Conservation (phyloP, 2,888 invertebrate species). For the Plusia festucae region DNA sequence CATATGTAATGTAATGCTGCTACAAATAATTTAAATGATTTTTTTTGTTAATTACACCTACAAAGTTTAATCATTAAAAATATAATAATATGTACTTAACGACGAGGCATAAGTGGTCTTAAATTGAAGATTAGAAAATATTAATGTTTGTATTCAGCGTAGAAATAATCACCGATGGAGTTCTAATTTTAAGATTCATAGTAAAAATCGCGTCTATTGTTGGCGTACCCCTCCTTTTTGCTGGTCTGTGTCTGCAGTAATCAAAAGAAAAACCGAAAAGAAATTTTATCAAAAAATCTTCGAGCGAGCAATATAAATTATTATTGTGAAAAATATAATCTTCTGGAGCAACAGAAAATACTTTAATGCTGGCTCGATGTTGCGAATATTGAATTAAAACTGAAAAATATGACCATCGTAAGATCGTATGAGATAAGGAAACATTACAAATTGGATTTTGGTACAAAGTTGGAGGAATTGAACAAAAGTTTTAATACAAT, state of each 20-base stretch:
- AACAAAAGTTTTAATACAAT: constrained; percentile 52
- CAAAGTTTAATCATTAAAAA: too few relatives aligned
- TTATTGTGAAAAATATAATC: constrained; percentile 13
- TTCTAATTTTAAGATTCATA: neutral
- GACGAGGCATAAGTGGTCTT: neutral
- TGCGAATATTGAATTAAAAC: constrained; percentile 49
- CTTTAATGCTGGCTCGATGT: constrained; percentile 41
- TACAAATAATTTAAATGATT: too few relatives aligned
- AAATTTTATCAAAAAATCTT: neutral
- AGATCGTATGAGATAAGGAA: constrained; percentile 36
- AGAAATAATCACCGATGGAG: neutral
- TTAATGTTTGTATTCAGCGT: neutral
- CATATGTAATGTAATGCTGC: too few relatives aligned
- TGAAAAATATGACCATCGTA: constrained; percentile 42
- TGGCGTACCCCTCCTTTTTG: neutral
- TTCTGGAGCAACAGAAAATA: constrained; percentile 15
- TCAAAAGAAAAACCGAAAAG: constrained; percentile 5
- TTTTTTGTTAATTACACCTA: too few relatives aligned
- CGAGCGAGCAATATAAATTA: neutral
- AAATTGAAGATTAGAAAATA: neutral
- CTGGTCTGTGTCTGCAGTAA: neutral
- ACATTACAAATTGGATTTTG: constrained; percentile 52
- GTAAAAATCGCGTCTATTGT: neutral
- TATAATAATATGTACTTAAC: too few relatives aligned
- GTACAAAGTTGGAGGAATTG: constrained; percentile 40